A percentile compares a stretch with the other conserved stretches of the same genome.
These are phyloP conservation scores for Manduca sexta DNA, from an alignment of 1,140 invertebrate species.

Conservation along the genomic window DNA sequence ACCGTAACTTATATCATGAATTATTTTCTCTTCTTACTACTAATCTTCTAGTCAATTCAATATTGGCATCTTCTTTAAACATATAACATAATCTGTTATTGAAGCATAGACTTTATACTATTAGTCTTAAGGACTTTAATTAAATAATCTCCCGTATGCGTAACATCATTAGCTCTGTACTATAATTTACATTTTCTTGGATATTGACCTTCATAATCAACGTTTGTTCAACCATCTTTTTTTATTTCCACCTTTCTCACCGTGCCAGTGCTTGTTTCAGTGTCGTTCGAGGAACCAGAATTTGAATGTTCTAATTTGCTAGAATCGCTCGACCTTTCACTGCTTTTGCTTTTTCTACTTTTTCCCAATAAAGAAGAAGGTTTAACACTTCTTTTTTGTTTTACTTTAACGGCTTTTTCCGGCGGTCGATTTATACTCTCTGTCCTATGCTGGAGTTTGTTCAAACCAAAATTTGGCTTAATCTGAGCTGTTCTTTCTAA, in stretches of 20 bases:
- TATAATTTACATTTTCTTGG: too few species aligned
- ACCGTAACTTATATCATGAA: too few species aligned
- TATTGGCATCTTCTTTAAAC: too few species aligned
- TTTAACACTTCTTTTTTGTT: constrained; percentile 45
- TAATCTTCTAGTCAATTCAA: too few species aligned
- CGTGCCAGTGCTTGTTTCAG: constrained; percentile 69
- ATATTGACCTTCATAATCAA: too few species aligned
- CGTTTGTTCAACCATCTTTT: constrained; percentile 1
- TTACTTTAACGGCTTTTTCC: constrained; percentile 56
- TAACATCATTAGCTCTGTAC: too few species aligned
- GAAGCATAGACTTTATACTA: too few species aligned
- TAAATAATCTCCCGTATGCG: too few species aligned
- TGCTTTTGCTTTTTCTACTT: constrained; percentile 32
- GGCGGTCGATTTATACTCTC: constrained; percentile 60
- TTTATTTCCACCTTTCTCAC: constrained; percentile 58
- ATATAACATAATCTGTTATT: too few species aligned
- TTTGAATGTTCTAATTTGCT: constrained; percentile 64
- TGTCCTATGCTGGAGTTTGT: constrained; percentile 56
- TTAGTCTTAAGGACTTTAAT: too few species aligned
- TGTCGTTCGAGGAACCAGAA: constrained; percentile 70
- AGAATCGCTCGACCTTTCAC: constrained; percentile 38
- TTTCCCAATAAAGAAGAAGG: constrained; percentile 43
- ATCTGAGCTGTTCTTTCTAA: constrained; percentile 60
- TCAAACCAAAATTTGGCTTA: constrained; percentile 61
- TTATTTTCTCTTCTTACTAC: too few species aligned